Conservation (phyloP, 2,888 invertebrate genomes). For the Arrhopalites spinosus region DNA sequence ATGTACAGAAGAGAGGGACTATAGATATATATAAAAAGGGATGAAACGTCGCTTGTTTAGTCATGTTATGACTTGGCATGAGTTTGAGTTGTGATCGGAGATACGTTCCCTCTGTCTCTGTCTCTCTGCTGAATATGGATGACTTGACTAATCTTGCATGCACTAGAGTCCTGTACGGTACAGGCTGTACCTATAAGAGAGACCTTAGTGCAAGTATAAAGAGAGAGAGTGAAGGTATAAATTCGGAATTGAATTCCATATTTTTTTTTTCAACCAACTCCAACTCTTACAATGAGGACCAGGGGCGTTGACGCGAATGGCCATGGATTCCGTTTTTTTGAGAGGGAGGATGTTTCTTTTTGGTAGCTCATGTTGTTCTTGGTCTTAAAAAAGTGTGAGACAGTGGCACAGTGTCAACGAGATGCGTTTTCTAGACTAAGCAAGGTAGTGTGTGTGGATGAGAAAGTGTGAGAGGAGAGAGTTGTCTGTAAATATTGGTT, state of each 20-base stretch:
- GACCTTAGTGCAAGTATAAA: not conserved
- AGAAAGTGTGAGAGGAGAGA: too few species aligned
- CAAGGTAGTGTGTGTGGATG: too few species aligned
- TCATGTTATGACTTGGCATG: too few species aligned
- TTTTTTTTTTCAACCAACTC: not conserved
- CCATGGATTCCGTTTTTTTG: too few species aligned
- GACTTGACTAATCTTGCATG: not conserved
- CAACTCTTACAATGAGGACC: slow-evolving; percentile 14
- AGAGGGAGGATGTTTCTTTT: too few species aligned
- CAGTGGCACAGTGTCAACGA: too few species aligned
- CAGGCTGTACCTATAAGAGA: not conserved
- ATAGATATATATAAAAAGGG: not conserved
- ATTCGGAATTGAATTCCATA: slow-evolving; percentile 27
- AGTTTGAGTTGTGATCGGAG: not conserved
- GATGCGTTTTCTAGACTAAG: too few species aligned
- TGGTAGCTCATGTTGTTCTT: too few species aligned
- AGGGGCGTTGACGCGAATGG: slow-evolving; percentile 16
- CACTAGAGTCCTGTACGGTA: not conserved
- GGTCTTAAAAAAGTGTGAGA: too few species aligned
- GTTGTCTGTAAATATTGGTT: too few species aligned
- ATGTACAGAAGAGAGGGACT: too few species aligned
- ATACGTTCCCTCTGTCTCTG: not conserved
- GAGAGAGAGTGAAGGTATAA: slow-evolving; percentile 23
- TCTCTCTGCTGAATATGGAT: not conserved
- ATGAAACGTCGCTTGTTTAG: not conserved